Conservation (phyloP, 2,888 invertebrate genomes). For the Zele albiditarsus region DNA sequence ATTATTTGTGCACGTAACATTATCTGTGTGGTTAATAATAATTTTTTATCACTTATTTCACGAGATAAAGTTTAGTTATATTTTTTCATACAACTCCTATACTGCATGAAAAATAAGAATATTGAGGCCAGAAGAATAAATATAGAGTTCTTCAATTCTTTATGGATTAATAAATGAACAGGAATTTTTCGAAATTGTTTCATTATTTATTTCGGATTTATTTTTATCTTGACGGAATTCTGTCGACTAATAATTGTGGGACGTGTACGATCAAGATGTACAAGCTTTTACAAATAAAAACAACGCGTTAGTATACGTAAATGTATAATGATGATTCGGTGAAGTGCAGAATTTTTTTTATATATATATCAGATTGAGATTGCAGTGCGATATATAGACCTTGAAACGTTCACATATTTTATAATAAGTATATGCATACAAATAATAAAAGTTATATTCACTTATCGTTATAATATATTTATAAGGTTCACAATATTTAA, state of each 20-base stretch:
- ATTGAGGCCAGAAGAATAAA: too few species aligned
- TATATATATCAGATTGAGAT: not conserved
- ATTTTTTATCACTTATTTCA: too few species aligned
- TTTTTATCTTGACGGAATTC: conserved; percentile 1
- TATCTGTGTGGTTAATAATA: too few species aligned
- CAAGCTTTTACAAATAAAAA: conserved; percentile 22
- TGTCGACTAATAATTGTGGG: not conserved
- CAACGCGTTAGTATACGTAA: conserved; percentile 14
- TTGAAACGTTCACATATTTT: not conserved
- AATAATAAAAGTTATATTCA: conserved; percentile 33
- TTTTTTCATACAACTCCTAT: too few species aligned
- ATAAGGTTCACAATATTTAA: conserved; percentile 28
- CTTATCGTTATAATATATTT: conserved; percentile 31
- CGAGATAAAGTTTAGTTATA: too few species aligned
- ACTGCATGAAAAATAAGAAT: too few species aligned
- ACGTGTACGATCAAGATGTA: conserved; percentile 13
- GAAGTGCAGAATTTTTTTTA: not conserved
- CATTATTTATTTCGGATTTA: not conserved
- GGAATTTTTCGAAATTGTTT: not conserved
- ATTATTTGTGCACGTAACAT: too few species aligned
- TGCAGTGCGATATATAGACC: not conserved
- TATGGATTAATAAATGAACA: not conserved
- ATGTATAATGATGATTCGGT: conserved; percentile 11
- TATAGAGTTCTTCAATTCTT: not conserved
- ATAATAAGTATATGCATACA: conserved; percentile 12